These are phyloP conservation scores for Augochlora pura DNA, from an alignment of 1,140 invertebrate species.

Conservation along the genomic window DNA sequence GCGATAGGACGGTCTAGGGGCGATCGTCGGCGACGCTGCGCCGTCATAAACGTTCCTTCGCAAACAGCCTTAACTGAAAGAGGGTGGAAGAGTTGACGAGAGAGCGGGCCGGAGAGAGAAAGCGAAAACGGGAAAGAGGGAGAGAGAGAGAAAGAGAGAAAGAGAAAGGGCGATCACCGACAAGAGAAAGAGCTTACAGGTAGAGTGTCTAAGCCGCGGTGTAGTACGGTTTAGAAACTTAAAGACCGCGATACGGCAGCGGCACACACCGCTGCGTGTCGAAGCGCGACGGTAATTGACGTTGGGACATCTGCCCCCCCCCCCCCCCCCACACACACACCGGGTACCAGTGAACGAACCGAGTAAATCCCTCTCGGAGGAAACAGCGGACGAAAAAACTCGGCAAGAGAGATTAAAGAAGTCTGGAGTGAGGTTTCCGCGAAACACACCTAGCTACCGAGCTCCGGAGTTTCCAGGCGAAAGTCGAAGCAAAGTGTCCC, in stretches of 20 bases:
- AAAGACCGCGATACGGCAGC: not conserved
- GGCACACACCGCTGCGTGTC: not conserved
- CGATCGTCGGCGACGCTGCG: conserved; percentile 5
- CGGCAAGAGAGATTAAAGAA: conserved; percentile 19
- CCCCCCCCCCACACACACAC: too few relatives aligned
- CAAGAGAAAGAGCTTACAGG: conserved; percentile 7
- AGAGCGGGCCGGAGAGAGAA: not conserved
- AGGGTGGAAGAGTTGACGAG: not conserved
- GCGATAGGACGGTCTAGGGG: conserved; percentile 16
- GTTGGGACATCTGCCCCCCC: not conserved
- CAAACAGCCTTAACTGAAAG: not conserved
- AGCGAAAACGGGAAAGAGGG: conserved; percentile 4
- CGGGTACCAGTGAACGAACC: not conserved
- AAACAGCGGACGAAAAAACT: not conserved
- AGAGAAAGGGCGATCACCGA: not conserved
- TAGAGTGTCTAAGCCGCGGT: conserved; percentile 36
- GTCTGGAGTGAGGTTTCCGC: not conserved
- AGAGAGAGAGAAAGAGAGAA: not conserved
- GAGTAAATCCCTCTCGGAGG: not conserved
- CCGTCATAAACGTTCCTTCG: not conserved
- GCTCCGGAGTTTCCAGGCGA: not conserved
- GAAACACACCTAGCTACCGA: not conserved
- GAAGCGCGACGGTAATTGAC: conserved; percentile 46
- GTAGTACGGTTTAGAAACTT: conserved; percentile 18
- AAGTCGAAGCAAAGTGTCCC: not conserved